These are phyloP conservation scores for Chloropsis hardwickii DNA, from an alignment of 2,113 vertebrate species.

Conservation along the genomic window DNA sequence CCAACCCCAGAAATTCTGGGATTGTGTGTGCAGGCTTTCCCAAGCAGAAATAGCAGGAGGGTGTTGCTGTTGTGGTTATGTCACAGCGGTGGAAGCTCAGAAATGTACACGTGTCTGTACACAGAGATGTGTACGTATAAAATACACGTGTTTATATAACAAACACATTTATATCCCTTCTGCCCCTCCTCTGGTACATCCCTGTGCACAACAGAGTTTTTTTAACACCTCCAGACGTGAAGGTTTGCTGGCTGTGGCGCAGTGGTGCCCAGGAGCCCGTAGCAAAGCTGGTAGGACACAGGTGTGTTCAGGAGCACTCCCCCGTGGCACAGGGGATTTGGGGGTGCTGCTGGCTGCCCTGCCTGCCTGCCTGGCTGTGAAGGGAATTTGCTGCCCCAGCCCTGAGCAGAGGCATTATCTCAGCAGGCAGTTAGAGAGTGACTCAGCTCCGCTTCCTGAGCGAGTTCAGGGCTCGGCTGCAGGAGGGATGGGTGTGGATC, in stretches of 20 bases:
- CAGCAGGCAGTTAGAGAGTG: constrained; percentile 38
- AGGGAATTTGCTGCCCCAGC: neutral
- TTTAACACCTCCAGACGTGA: neutral
- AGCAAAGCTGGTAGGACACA: neutral
- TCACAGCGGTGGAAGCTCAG: neutral
- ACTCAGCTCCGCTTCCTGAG: constrained; percentile 66
- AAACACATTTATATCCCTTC: neutral
- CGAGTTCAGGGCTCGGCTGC: neutral
- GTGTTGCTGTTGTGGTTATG: neutral
- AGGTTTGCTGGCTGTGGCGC: neutral
- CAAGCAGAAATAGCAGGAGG: neutral
- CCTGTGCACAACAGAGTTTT: neutral
- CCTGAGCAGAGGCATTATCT: constrained; percentile 33
- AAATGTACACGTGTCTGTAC: rapidly evolving
- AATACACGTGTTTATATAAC: neutral
- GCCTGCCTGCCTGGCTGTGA: rapidly evolving
- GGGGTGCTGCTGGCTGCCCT: neutral
- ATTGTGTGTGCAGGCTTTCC: neutral
- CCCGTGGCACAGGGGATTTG: rapidly evolving
- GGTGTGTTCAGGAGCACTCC: rapidly evolving
- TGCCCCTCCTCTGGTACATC: neutral
- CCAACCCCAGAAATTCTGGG: rapidly evolving
- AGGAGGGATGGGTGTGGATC: constrained; percentile 24
- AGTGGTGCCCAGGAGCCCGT: rapidly evolving
- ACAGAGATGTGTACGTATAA: rapidly evolving